Evolutionary conservation across 2,113 vertebrate species (phyloP), one percentile per base, ranked within the genome.

Genomic region (Pachyramphus minor): DNA sequence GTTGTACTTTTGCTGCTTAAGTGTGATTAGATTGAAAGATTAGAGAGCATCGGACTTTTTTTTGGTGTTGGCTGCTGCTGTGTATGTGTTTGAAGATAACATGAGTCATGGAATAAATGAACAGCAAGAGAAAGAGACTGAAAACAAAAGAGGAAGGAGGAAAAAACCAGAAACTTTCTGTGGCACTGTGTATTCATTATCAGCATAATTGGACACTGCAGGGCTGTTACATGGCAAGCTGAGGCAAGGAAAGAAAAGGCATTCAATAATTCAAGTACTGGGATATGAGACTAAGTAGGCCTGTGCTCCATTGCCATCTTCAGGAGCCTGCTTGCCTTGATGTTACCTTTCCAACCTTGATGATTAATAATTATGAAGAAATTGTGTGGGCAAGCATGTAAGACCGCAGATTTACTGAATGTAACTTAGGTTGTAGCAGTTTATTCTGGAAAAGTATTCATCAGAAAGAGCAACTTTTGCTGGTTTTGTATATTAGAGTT

Each of bases 41-140:
- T 30, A 68, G 47, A 39, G 35, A 24, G 3, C 5, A 35, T 42
- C 0, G 0, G 3, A 19, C 1, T n/a, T 9, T 63, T 30, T 69
- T 85, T 55, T 56, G 9, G 28, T 67, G 15, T 39, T 72, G n/a
- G 25, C 13, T 1, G 3, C 49, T 52, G 35, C 2, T 30, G 14
- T 68, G 9, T 42, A 8, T 30, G 4, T 59, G 22, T 42, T 84
- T 84, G 44, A 69, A 76, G 44, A 30, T 22, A 19, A 33, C 11
- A 28, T 12, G 45, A 73, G 8, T 75, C 16, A 52, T 49, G n/a
- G n/a, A 68, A 80, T 35, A 73, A 83, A 64, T 20, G 27, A 77
- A n/a, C 10, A 76, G 28, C 22, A 13, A 72, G 39, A 84, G 33
- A 77, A 80, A 63, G 33, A 80, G 27, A 56, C 8, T 45, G 23